Conservation (phyloP, 2,113 vertebrate genomes). For the Odocoileus hemionus region DNA sequence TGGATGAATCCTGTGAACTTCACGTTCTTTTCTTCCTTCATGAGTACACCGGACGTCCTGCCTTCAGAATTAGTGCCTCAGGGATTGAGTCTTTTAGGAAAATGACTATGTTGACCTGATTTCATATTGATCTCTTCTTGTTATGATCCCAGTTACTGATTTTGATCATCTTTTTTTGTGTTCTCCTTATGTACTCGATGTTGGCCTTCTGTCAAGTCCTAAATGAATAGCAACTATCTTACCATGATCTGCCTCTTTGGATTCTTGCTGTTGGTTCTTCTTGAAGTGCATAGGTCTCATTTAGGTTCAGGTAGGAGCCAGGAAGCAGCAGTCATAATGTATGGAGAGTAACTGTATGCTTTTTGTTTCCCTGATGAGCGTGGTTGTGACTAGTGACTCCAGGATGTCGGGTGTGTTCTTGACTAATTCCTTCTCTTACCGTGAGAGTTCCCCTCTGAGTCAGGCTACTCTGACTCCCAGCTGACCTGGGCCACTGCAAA, state of each 20-base stretch:
- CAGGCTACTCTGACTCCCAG: neutral
- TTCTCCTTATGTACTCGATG: neutral
- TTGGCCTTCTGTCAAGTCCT: neutral
- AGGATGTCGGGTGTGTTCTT: neutral
- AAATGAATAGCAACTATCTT: neutral
- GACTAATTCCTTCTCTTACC: neutral
- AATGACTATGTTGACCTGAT: neutral
- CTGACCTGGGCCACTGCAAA: neutral
- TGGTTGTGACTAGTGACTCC: neutral
- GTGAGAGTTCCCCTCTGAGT: neutral
- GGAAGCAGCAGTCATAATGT: neutral
- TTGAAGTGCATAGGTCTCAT: neutral
- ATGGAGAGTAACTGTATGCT: neutral
- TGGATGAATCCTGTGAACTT: neutral
- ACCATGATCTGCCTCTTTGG: neutral
- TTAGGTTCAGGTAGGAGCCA: neutral
- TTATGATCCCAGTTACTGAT: neutral
- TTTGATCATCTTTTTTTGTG: neutral
- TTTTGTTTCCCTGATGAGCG: neutral
- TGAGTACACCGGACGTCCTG: neutral
- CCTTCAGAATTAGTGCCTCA: neutral
- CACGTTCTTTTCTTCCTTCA: rapidly evolving
- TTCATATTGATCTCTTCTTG: neutral
- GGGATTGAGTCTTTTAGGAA: neutral
- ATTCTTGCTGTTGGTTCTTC: neutral